Evolutionary conservation across 2,797 vertebrate genomes (phyloP), one percentile per base, ranked within the genome.

Genomic region (Atherinosoma microstoma): DNA sequence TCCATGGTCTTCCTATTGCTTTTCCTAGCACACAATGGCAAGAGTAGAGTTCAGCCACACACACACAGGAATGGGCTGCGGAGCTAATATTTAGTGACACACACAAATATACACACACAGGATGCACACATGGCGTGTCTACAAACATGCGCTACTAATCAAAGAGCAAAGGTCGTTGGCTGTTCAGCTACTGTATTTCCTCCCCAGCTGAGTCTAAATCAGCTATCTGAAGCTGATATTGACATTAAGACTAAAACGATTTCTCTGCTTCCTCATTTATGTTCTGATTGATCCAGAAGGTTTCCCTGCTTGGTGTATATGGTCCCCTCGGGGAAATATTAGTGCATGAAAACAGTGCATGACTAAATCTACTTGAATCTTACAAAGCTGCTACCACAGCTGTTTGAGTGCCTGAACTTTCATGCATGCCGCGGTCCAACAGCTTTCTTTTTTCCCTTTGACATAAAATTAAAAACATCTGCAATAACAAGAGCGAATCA

Each of bases 1-100:
- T 78, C 67, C 75, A 59, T 38, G 70, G 22, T 83, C 88, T 93
- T 94, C 90, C 92, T 94, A 93, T 93, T 93, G 88, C 86, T 86
- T 84, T 90, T 91, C 89, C 78, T 67, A 51, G 72, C 70, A 72
- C 59, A 90, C 89, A 88, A 78, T 83, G 74, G 81, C 5, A 42
- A 40, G 59, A 49, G 65, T 57, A 64, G 61, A 61, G 69, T 75
- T 86, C 57, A 69, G 58, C 22, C 24, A 27, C 6, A 18, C 58
- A 12, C 64, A 76, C 78, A 83, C 67, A 73, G 66, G 60, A 66
- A 68, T 70, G 18, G 36, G 64, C 68, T 73, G 73, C 22, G 0
- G 24, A 72, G 12, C 22, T 10, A 9, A 16, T 49, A 57, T 56
- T 34, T 30, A 30, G 38, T 32, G 13, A 32, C 57, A 58, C 47